phyloP scores from a whole-genome alignment of 2,113 vertebrate genomes.

The Scophthalmus maximus region DNA sequence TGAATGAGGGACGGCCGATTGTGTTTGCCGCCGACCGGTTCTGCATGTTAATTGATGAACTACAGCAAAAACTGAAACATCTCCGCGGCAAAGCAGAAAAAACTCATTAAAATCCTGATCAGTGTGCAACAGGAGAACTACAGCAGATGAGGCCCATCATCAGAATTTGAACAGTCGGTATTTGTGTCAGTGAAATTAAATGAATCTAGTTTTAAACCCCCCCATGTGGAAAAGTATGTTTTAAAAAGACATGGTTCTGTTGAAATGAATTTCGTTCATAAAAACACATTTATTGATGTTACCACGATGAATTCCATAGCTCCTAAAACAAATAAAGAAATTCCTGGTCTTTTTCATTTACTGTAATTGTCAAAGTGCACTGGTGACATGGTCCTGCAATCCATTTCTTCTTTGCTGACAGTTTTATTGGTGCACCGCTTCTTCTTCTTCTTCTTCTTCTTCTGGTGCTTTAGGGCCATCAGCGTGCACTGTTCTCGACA shows the following conservation, averaged over 20 bases:
- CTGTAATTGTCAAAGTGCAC: background rate
- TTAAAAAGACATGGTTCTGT: background rate
- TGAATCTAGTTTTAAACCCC: background rate
- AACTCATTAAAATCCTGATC: slow-evolving; percentile 23
- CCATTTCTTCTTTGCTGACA: background rate
- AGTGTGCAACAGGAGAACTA: slow-evolving; percentile 2
- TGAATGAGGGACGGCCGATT: slow-evolving; percentile 48
- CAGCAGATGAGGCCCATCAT: slow-evolving; percentile 8
- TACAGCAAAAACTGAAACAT: slow-evolving; percentile 1
- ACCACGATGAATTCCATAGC: too few species aligned
- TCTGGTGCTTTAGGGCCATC: background rate
- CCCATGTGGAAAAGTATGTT: background rate
- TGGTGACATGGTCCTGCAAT: background rate
- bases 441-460: background rate
- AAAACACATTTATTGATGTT: too few species aligned
- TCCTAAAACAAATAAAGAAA: too few species aligned
- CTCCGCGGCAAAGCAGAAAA: slow-evolving; percentile 34
- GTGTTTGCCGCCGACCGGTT: slow-evolving; percentile 25
- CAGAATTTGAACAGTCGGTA: background rate
- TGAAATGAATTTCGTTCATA: background rate
- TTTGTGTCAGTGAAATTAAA: background rate
- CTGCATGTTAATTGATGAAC: slow-evolving; percentile 43
- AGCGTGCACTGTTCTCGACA: too few species aligned
- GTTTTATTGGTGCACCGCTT: background rate
- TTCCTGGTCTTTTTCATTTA: too few species aligned